Percentiles rank a stretch among this genome's conserved stretches.
Conservation (phyloP, 1,140 invertebrate genomes). For the Euwallacea fornicatus region DNA sequence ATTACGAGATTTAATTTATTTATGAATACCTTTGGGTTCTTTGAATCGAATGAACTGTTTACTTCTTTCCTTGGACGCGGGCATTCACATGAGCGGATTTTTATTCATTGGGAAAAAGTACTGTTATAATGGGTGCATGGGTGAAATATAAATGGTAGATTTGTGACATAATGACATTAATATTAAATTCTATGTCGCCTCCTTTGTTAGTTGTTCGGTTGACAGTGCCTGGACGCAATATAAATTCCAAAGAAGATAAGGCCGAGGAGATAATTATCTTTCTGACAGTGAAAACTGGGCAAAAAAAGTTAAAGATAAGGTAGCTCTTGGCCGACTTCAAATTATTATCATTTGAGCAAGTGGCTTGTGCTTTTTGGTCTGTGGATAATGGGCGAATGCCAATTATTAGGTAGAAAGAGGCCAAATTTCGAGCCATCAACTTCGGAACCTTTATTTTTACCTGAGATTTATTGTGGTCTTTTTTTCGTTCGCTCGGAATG, state of each 20-base stretch:
- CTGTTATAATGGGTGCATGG: conserved; percentile 13
- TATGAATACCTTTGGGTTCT: background rate
- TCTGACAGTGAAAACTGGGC: conserved; percentile 20
- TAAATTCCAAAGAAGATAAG: conserved; percentile 22
- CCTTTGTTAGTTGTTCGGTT: background rate
- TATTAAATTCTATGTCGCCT: conserved; percentile 2
- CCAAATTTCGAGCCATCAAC: background rate
- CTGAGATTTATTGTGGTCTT: conserved; percentile 5
- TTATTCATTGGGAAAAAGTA: conserved; percentile 11
- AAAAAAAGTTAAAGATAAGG: conserved; percentile 31
- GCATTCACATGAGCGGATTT: conserved; percentile 1
- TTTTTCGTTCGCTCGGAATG: conserved; percentile 4
- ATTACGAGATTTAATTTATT: background rate
- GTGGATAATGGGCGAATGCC: conserved; percentile 33
- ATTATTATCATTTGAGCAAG: conserved; percentile 35
- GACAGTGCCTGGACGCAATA: background rate
- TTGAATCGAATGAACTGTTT: background rate
- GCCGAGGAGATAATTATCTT: conserved; percentile 25
- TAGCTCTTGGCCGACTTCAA: conserved; percentile 30
- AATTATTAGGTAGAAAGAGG: conserved; percentile 35
- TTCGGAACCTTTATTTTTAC: conserved; percentile 11
- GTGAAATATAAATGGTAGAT: conserved; percentile 11
- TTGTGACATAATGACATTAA: conserved; percentile 11
- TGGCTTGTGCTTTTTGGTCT: conserved; percentile 29
- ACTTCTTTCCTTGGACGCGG: background rate